Percentiles rank a stretch among this genome's conserved stretches.
Conservation (phyloP, 1,140 invertebrate species). For the Sitophilus oryzae region DNA sequence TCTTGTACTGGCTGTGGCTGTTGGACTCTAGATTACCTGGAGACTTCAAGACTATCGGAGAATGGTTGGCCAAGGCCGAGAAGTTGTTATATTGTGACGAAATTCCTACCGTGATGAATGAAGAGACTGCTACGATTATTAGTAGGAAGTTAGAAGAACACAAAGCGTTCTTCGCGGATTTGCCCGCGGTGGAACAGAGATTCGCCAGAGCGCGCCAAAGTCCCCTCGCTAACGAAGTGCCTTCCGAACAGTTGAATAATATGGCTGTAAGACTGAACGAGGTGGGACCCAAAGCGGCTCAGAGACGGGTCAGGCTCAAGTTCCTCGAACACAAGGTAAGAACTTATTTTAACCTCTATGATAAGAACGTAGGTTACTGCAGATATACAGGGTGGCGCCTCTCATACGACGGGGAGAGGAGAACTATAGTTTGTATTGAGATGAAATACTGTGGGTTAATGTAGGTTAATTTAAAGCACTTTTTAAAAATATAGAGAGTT, state of each 20-base stretch:
- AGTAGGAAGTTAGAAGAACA: constrained; percentile 85
- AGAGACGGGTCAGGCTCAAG: constrained; percentile 74
- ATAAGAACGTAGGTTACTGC: too few relatives aligned
- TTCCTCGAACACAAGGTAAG: constrained; percentile 80
- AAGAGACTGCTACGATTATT: constrained; percentile 79
- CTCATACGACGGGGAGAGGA: too few relatives aligned
- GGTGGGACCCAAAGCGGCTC: constrained; percentile 63
- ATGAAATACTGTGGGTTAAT: too few relatives aligned
- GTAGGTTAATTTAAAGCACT: too few relatives aligned
- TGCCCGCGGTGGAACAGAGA: constrained; percentile 67
- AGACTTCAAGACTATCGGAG: constrained; percentile 76
- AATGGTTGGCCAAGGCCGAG: constrained; percentile 85
- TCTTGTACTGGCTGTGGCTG: constrained; percentile 78
- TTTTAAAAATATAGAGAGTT: too few relatives aligned
- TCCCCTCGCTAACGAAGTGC: constrained; percentile 57
- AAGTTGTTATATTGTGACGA: constrained; percentile 74
- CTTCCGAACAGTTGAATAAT: constrained; percentile 71
- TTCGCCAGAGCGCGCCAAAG: constrained; percentile 64
- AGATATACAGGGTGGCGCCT: too few relatives aligned
- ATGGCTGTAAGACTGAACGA: constrained; percentile 69
- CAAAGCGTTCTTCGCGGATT: constrained; percentile 79
- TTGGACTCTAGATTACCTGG: constrained; percentile 79
- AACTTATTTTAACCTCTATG: constrained; percentile 14
- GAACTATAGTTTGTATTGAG: too few relatives aligned
- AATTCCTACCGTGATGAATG: constrained; percentile 74